phyloP scores from a whole-genome alignment of 2,797 vertebrate genomes.

The Sebastes wilsoni region DNA sequence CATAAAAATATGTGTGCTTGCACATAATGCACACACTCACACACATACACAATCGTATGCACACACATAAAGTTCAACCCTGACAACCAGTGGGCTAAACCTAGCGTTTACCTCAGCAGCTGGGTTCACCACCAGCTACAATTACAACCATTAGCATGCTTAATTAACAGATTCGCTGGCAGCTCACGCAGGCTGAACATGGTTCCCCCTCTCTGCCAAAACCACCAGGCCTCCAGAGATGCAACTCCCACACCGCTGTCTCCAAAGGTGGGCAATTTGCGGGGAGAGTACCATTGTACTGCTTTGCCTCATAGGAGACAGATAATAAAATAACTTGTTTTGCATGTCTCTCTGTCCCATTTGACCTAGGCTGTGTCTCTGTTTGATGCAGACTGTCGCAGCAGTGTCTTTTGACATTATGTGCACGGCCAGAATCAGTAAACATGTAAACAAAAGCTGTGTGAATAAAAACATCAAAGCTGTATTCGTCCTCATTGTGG shows the following conservation, averaged over 20 bases:
- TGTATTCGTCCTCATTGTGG: constrained; percentile 35
- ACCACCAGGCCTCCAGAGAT: constrained; percentile 68
- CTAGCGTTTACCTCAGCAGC: constrained; percentile 85
- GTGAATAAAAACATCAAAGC: constrained; percentile 67
- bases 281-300: constrained; percentile 20
- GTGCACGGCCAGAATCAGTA: constrained; percentile 32
- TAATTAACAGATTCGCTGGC: constrained; percentile 86
- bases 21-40: constrained; percentile 11
- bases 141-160: constrained; percentile 81
- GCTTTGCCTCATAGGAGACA: constrained; percentile 4
- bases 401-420: constrained; percentile 44
- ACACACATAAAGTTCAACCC: constrained; percentile 57
- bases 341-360: constrained; percentile 2
- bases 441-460: constrained; percentile 64
- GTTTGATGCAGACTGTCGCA: constrained; percentile 40
- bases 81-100: constrained; percentile 78
- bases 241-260: constrained; percentile 63
- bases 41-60: constrained; percentile 17
- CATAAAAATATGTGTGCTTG: constrained; percentile 41
- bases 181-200: constrained; percentile 75
- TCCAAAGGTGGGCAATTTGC: constrained; percentile 69
- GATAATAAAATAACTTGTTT: constrained; percentile 18
- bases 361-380: constrained; percentile 43
- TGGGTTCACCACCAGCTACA: constrained; percentile 82
- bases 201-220: constrained; percentile 50